Evolutionary conservation across 2,888 invertebrate genomes (phyloP).

Genomic region (Chrysopilus asiliformis): DNA sequence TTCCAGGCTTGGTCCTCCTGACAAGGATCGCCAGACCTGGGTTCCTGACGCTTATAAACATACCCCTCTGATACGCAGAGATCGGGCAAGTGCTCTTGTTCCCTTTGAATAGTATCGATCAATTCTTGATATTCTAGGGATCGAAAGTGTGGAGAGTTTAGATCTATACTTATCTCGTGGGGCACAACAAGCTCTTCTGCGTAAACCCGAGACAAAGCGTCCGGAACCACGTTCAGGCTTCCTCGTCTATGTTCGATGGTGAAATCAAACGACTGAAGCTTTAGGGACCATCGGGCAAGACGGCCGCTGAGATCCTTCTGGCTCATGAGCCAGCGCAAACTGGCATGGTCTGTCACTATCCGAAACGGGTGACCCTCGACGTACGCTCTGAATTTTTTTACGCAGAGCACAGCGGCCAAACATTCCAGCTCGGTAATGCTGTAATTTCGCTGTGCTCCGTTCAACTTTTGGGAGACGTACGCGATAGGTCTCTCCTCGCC

Average conservation of each 20-base stretch:
- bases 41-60: constrained; percentile 8
- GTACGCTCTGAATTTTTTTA: too few relatives aligned
- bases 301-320: too few relatives aligned
- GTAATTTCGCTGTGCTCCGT: constrained; percentile 5
- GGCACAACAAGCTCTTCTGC: constrained; percentile 2
- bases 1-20: constrained; percentile 7
- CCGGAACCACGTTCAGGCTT: constrained; percentile 17
- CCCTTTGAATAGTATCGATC: background rate
- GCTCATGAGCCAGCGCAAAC: too few relatives aligned
- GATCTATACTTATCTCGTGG: background rate
- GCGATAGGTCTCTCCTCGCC: constrained; percentile 7
- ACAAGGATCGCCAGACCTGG: constrained; percentile 1
- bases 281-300: too few relatives aligned
- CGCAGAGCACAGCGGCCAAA: too few relatives aligned
- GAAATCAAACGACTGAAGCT: too few relatives aligned
- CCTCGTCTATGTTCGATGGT: constrained; percentile 19
- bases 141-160: constrained; percentile 2
- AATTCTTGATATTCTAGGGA: constrained; percentile 5
- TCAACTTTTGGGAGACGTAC: constrained; percentile 6
- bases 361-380: constrained; percentile 16
- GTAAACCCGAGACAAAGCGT: constrained; percentile 17
- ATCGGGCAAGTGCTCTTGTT: constrained; percentile 8
- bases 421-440: too few relatives aligned
- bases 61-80: constrained; percentile 9
- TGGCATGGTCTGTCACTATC: constrained; percentile 19